Evolutionary conservation across 2,113 vertebrate species (phyloP).

Genomic region (Synodontis membranacea): DNA sequence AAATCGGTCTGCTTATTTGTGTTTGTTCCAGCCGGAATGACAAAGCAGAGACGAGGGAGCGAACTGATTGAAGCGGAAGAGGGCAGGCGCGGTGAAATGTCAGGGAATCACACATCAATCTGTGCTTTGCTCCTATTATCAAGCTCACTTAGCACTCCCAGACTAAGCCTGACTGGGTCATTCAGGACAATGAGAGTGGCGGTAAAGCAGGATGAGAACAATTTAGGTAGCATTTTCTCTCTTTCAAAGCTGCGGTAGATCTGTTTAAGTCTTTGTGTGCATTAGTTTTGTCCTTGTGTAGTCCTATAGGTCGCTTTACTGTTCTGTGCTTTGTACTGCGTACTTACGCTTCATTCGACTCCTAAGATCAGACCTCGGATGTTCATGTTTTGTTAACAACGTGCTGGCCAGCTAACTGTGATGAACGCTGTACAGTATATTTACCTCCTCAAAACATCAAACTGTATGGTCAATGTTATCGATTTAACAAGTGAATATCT

Average conservation of each 20-base stretch:
- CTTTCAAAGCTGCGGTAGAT: neutral
- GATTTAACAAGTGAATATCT: neutral
- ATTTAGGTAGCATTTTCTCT: slow-evolving; percentile 46
- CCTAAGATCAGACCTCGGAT: neutral
- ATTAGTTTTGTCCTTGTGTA: neutral
- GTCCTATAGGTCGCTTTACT: neutral
- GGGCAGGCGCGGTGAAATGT: slow-evolving; percentile 69
- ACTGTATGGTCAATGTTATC: neutral
- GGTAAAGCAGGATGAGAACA: slow-evolving; percentile 50
- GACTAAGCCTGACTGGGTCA: slow-evolving; percentile 73
- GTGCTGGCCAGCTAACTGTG: neutral
- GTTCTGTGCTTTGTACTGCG: neutral
- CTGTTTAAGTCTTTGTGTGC: neutral
- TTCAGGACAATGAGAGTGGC: slow-evolving; percentile 65
- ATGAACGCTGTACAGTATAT: neutral
- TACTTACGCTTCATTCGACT: neutral
- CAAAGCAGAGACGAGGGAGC: slow-evolving; percentile 77
- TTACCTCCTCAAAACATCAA: neutral
- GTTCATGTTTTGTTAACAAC: neutral
- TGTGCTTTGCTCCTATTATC: slow-evolving; percentile 70
- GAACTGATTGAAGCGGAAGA: slow-evolving; percentile 74
- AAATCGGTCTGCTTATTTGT: slow-evolving; percentile 84
- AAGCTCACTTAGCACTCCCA: slow-evolving; percentile 69
- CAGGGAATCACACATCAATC: slow-evolving; percentile 69
- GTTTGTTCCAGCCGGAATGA: slow-evolving; percentile 88